Evolutionary conservation across 2,797 vertebrate genomes (phyloP), one percentile per base, ranked within the genome.

Genomic region (Florisuga fusca): DNA sequence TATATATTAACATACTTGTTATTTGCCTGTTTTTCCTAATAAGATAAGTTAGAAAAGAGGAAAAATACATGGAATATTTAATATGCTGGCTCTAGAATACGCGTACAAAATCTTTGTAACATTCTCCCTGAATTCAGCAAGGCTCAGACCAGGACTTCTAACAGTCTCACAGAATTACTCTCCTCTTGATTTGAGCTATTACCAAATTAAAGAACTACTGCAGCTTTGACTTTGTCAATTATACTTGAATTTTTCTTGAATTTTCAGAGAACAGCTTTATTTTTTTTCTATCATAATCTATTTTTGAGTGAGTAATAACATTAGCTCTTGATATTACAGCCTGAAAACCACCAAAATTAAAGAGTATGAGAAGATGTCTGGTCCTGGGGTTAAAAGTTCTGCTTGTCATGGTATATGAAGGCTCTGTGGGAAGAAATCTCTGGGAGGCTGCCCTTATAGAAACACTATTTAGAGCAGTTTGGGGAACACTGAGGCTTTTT

Each of bases 311-410:
- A 81, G 63, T 86, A 84, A 55, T 38, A 89, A 61, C 11, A 19
- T 48, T 78, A 86, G 25, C 27, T 71, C 77, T 64, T 84, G n/a
- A 59, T 71, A 36, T 27, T 50, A 21, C 41, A 43, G 80, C 67
- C 77, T 67, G 63, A 78, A 23, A 67, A 81, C 54, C 76, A 25
- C 54, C 21, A 17, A 77, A 94, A 89, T 83, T 83, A 93, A 94
- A 61, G 43, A 87, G 74, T 64, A 51, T 41, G 74, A 61, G 79
- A 57, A 89, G 80, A 51, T 51, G 41, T 12, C 67, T 80, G 41
- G 12, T 96, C 57, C 57, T 55, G 76, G 67, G 71, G 67, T 67
- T 62, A 38, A 41, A 27, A 77, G 50, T 22, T 25, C 45, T 80
- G 36, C 72, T 74, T 89, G 69, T 61, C 69, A 62, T 64, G n/a